Evolutionary conservation across 1,140 invertebrate species (phyloP), one percentile per base, ranked within the genome.

Genomic region (Cyphomyrmex costatus): DNA sequence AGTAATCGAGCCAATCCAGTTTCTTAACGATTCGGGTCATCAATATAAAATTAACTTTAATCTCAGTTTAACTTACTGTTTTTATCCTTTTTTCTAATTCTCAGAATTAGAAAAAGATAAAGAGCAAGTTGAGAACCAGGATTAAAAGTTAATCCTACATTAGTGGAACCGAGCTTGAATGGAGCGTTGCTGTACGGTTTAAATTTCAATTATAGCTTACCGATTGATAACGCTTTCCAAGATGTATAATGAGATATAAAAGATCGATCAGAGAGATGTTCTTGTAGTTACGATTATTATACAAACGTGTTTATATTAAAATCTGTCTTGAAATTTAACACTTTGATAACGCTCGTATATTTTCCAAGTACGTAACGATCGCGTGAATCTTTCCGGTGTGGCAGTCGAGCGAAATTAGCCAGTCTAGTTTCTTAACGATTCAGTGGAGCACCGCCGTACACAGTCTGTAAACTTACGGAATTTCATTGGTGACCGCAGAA

Each of bases 401-500:
- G 42, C 30, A 46, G 61, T 12, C 71, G 76, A 61, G 51, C 42
- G 65, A 60, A 80, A 88, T 89, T 89, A 89, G 30, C 27, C 84
- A 46, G 33, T 51, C 85, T 49, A 63, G 78, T 86, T 86, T 83
- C 78, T 68, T 61, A 86, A 83, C 85, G 78, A 79, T 65, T 80
- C 76, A 84, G 30, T 77, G 68, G 68, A 53, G 58, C 42, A 82
- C 24, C 77, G 49, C 78, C 87, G 58, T 33, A 77, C 77, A 73
- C 77, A 73, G 78, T 77, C 71, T 71, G 80, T 85, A 82, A 65
- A 87, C 46, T 84, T 77, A 63, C 83, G 89, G 87, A 90, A 90
- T 90, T 90, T 90, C 84, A 86, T 77, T 80, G 65, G 89, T 79
- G 86, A 86, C 89, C 89, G 89, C 86, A 90, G 86, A 90, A 84